Base-by-base conservation (phyloP, 2,888 invertebrate species). In the Steinernema scapterisci region DNA sequence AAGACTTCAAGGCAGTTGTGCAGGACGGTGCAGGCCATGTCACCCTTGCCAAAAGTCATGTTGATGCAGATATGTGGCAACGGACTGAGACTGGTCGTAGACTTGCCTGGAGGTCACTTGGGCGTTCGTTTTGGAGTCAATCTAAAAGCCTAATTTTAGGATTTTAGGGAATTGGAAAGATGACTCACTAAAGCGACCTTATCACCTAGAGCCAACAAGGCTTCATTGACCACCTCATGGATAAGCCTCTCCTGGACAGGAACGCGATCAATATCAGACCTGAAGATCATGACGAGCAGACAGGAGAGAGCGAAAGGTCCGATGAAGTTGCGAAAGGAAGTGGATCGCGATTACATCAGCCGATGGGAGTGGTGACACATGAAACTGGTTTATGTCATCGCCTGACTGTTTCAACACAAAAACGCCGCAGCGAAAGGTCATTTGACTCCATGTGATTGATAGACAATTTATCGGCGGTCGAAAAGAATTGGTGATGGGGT, bases 1-100 rank as follows among this genome's bases (percentile, higher is more conserved):
- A 73, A 76, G 48, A 74, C 85, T 72, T 84, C 80, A 73, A 81
- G 77, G 48, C 80, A 81, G 73, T 84, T 84, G 31, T 77, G 80
- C 27, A 84, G 70, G 5, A 83, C 84, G 25, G 77, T 77, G 73
- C 80, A 80, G 9, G 84, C 80, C 19, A 83, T 75, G 51, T 84
- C 81, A 11, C 75, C 76, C 13, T 77, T 75, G 1, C 77, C 77
- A 72, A 83, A n/a, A 81, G 43, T 76, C 76, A 21, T 74, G 77
- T 16, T 72, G 54, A 11, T 82, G 73, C 11, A 82, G 75, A 76
- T 77, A 82, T 3, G 79, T 75, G 52, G 80, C 74, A 0, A 79
- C 77, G 2, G 79, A 78, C 23, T 75, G 73, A n/a, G 75, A 72
- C 73, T 77, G 77, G 21, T 56, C 54, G 56, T 73, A 70, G 71